Base-by-base conservation (phyloP, 2,113 vertebrate genomes). In the Tychaedon coryphoeus region DNA sequence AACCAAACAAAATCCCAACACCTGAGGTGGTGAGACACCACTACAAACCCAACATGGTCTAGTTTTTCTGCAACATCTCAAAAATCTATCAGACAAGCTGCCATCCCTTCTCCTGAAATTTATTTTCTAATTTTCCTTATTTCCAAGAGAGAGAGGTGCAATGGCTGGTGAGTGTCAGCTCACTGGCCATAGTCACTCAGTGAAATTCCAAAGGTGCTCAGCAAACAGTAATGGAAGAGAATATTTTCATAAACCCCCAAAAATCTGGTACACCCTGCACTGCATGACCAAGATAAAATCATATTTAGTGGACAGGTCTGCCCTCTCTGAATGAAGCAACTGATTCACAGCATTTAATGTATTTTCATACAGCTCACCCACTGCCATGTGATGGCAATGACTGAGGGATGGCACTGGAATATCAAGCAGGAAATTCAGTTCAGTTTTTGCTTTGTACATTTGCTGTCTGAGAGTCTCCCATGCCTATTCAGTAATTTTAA, bases 371-470 rank as follows among this genome's bases (percentile, higher is more conserved):
- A 71, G 42, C 17, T 76, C 80, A 75, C 28, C 86, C 75, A 38
- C 25, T 18, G n/a, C 43, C 57, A 42, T 0, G 0, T 9, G 69
- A 58, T 8, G n/a, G 60, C 75, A 70, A 17, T 5, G 66, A 42
- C 77, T 29, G 66, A 66, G 45, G 58, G 33, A 43, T 51, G 53
- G 36, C 57, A 84, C 2, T 50, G 31, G 50, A 91, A 8, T 22
- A 62, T 28, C 40, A 40, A 73, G 25, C 60, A 67, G 61, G 45
- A 85, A 53, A 81, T 60, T 62, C 53, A 74, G 22, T 47, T 66
- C 36, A 43, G 0, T 42, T 77, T 56, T 43, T 40, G 29, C 65
- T 31, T 11, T 62, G 42, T 19, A 1, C 33, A 33, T 53, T 77
- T 43, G n/a, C 42, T 38, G 6, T 18, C 42, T 15, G 24, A 64